Evolutionary conservation across 2,888 invertebrate species (phyloP), one percentile per base, ranked within the genome.

Genomic region (Polymixis flavicincta): DNA sequence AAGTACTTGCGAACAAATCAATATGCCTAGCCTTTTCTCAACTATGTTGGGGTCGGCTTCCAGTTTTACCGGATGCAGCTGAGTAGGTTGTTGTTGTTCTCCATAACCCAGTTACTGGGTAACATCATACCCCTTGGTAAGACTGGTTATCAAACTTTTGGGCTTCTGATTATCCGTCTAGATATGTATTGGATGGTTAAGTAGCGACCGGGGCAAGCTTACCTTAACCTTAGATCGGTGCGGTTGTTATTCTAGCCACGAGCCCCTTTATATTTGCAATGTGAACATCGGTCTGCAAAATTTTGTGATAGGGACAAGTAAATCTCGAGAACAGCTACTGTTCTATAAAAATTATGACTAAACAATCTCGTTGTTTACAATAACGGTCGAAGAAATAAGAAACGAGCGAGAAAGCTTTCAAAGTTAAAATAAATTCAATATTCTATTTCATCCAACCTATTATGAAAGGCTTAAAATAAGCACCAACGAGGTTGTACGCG

Each of bases 381-480:
- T 61, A 52, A 57, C 69, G 8, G 19, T 74, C 2, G 11, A n/a
- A 50, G 17, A 60, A 19, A 61, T 32, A 63, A 42, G 32, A 42
- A 45, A 32, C 2, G 17, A 42, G 11, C n/a, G 22, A 14, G 42
- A 66, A 67, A 64, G 22, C 59, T 68, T 54, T 54, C 9, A 25
- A 55, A 48, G 52, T 28, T 14, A 55, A 57, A 79, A 60, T 74
- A 55, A 13, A 42, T 63, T 52, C 37, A 55, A 61, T 48, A 52
- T 65, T 65, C 37, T 55, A 59, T 79, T 75, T 66, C 60, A 48
- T 57, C 14, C 14, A 14, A 55, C 59, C n/a, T 80, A 68, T 80
- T 76, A 76, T n/a, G n/a, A 63, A 66, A 57, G 76, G 65, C 69
- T 81, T 77, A 66, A 71, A 55, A 68, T 81, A 81, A 80, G 73